Evolutionary conservation across 2,797 vertebrate genomes (phyloP), one percentile per base, ranked within the genome.

Genomic region (Cossypha polioptera): DNA sequence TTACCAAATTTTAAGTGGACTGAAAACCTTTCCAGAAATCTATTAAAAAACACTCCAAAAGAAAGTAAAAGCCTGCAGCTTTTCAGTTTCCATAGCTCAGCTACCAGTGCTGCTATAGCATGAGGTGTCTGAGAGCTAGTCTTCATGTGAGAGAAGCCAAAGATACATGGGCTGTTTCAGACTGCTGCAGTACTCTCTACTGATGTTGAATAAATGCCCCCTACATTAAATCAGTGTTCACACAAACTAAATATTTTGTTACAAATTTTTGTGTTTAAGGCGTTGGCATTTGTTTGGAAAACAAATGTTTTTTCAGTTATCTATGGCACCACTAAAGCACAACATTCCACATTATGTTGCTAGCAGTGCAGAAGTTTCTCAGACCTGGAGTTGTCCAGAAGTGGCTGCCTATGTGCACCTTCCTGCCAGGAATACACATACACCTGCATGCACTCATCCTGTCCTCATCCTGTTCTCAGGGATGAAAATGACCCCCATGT

Each of bases 341-440:
- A 65, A n/a, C 22, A 16, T 19, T 13, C 38, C 29, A 17, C 0
- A 0, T 58, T 18, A 43, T 22, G 35, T 55, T 51, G 36, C 36
- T 29, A 54, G 59, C 17, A 35, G 38, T 7, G 38, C 12, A 26
- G 50, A 26, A 40, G 29, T 31, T 50, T 51, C n/a, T 43, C 15
- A 29, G 3, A 45, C 67, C 38, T 76, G 51, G 35, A 51, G 25
- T 25, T 58, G 61, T 66, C 68, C 17, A 12, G 40, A n/a, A 51
- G 43, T 43, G 47, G 68, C 53, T 69, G 43, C 33, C 66, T 16
- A 1, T 6, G 38, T 29, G 40, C 11, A 8, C 14, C 21, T 55
- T 45, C 42, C 42, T 40, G 35, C 69, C 20, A 13, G 75, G 67
- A 87, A 25, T 12, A 51, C 26, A 20, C n/a, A 9, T 1, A 16